A percentile compares a stretch with the other conserved stretches of the same genome.
Evolutionary conservation across 2,113 vertebrate species (phyloP).

Genomic region (Cnemophilus loriae): DNA sequence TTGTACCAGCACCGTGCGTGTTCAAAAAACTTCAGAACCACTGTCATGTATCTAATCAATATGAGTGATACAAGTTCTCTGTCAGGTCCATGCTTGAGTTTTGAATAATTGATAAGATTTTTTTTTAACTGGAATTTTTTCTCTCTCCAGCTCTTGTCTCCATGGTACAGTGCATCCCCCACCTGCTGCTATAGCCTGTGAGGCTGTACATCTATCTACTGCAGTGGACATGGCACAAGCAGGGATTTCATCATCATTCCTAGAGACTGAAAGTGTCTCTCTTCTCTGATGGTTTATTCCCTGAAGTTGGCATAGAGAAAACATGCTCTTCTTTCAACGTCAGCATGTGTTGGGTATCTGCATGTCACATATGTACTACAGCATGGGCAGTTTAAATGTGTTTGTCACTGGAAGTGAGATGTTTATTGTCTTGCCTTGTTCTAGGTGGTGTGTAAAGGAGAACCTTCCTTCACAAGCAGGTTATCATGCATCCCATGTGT

Average conservation of each 20-base stretch:
- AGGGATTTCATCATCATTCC: background rate
- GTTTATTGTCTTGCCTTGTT: background rate
- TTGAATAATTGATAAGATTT: background rate
- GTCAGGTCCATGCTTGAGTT: background rate
- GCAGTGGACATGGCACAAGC: background rate
- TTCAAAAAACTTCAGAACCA: background rate
- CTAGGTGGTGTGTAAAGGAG: background rate
- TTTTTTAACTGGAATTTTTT: background rate
- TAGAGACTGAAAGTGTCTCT: background rate
- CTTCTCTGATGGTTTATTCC: background rate
- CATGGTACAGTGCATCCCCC: background rate
- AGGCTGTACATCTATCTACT: constrained; percentile 20
- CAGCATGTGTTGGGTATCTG: background rate
- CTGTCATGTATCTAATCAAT: background rate
- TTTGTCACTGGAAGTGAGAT: background rate
- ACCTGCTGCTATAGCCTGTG: background rate
- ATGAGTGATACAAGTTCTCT: background rate
- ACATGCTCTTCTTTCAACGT: background rate
- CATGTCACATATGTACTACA: background rate
- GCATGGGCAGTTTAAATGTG: background rate
- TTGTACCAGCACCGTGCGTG: background rate
- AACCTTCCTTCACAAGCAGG: background rate
- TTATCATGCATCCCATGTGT: background rate
- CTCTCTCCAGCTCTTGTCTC: background rate
- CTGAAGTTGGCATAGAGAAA: background rate